A percentile compares a stretch with the other conserved stretches of the same genome.
Evolutionary conservation across 2,888 invertebrate species (phyloP).

Genomic region (Ethmia dodecea): DNA sequence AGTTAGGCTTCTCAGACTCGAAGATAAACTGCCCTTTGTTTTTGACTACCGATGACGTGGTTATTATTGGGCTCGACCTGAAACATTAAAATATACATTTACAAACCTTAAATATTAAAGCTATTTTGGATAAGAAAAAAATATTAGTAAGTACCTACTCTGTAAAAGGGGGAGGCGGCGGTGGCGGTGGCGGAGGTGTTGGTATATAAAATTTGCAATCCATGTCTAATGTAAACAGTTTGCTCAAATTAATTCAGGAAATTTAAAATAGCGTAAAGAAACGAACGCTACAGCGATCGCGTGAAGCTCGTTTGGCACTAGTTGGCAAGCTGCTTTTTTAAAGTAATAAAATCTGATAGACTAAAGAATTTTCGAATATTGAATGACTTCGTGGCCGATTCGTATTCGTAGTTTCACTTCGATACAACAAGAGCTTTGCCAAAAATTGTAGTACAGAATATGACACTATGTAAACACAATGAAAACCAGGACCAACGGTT

Average conservation of each 20-base stretch:
- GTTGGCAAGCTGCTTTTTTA: slow-evolving; percentile 30
- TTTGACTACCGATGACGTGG: slow-evolving; percentile 78
- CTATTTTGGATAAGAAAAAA: no score
- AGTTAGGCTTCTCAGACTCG: slow-evolving; percentile 89
- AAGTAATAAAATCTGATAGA: background rate
- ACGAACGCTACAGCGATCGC: slow-evolving; percentile 1
- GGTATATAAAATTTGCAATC: background rate
- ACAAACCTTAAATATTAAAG: no score
- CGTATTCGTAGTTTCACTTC: no score
- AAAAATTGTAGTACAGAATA: no score
- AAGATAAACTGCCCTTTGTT: slow-evolving; percentile 90
- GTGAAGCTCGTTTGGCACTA: slow-evolving; percentile 40
- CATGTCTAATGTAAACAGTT: background rate
- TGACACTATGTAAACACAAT: no score
- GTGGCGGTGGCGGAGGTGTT: slow-evolving; percentile 5
- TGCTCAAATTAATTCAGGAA: slow-evolving; percentile 2
- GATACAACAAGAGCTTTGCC: no score
- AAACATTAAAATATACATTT: slow-evolving; percentile 24
- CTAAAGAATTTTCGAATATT: background rate
- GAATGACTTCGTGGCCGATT: background rate
- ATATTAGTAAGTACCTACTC: slow-evolving; percentile 1
- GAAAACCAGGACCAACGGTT: no score
- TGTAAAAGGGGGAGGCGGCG: background rate
- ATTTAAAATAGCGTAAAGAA: background rate
- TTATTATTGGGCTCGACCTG: slow-evolving; percentile 80